These are phyloP conservation scores for Papilio glaucus DNA, from an alignment of 1,140 invertebrate species.

Conservation along the genomic window DNA sequence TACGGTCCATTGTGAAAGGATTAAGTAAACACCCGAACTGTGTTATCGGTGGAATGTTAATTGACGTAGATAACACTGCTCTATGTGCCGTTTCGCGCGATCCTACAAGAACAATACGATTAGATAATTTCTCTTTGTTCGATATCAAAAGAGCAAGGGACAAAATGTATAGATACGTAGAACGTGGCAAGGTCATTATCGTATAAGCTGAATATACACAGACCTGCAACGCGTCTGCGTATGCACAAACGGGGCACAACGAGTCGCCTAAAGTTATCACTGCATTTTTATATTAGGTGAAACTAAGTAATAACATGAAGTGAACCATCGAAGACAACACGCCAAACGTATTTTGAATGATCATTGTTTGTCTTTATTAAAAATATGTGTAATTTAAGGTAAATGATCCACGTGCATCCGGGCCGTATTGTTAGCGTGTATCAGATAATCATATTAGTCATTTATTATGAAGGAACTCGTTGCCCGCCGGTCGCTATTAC, in stretches of 20 bases:
- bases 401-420: not conserved
- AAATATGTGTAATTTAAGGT: not conserved
- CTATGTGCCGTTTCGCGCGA: not conserved
- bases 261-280: too few relatives aligned
- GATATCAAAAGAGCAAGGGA: not conserved
- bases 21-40: conserved; percentile 6
- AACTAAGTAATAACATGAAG: too few relatives aligned
- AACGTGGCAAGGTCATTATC: conserved; percentile 8
- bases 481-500: not conserved
- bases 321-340: too few relatives aligned
- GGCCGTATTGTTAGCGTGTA: conserved; percentile 8
- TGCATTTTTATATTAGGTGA: not conserved
- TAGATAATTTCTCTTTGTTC: conserved; percentile 19
- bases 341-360: too few relatives aligned
- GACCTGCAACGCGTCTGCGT: not conserved
- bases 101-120: not conserved
- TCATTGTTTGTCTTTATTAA: too few relatives aligned
- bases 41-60: conserved; percentile 10
- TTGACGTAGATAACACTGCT: conserved; percentile 9
- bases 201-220: conserved; percentile 11
- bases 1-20: not conserved
- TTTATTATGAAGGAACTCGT: conserved; percentile 19
- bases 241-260: not conserved
- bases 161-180: not conserved
- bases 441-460: conserved; percentile 16